phyloP scores from a whole-genome alignment of 2,888 invertebrate species.

The Galerucella pusilla region DNA sequence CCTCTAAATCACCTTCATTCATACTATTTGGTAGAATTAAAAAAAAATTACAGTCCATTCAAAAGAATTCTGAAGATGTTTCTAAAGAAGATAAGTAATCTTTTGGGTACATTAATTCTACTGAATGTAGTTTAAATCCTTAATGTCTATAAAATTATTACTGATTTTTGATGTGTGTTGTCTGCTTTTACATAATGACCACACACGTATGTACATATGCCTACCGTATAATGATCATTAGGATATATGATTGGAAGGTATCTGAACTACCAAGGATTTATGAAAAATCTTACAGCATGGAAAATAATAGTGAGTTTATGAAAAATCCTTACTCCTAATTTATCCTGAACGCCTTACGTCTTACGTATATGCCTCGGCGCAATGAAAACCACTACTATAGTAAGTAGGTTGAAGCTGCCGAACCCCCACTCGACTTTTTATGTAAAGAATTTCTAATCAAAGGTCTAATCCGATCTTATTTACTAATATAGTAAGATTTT shows the following conservation, averaged over 20 bases:
- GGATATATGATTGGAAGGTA: neutral
- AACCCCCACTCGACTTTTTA: too few species aligned
- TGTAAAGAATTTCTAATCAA: too few species aligned
- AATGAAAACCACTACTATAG: too few species aligned
- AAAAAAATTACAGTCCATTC: conserved; percentile 6
- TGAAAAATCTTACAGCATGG: too few species aligned
- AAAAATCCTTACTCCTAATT: too few species aligned
- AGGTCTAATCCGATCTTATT: too few species aligned
- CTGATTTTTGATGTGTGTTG: conserved; percentile 11
- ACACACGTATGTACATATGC: conserved; percentile 16
- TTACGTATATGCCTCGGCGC: too few species aligned
- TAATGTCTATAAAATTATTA: conserved; percentile 26
- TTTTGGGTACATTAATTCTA: conserved; percentile 16
- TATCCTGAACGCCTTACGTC: too few species aligned
- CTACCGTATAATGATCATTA: conserved; percentile 15
- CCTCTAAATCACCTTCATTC: conserved; percentile 12
- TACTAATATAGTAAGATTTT: too few species aligned
- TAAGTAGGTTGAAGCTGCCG: too few species aligned
- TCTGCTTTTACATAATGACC: conserved; percentile 18
- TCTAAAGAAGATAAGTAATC: conserved; percentile 19
- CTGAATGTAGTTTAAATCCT: conserved; percentile 19
- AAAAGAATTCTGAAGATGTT: conserved; percentile 22
- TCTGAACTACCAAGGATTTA: too few species aligned
- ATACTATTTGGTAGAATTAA: neutral
- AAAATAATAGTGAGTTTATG: too few species aligned